Evolutionary conservation across 1,140 invertebrate genomes (phyloP).

Genomic region (Semibalanus balanoides): DNA sequence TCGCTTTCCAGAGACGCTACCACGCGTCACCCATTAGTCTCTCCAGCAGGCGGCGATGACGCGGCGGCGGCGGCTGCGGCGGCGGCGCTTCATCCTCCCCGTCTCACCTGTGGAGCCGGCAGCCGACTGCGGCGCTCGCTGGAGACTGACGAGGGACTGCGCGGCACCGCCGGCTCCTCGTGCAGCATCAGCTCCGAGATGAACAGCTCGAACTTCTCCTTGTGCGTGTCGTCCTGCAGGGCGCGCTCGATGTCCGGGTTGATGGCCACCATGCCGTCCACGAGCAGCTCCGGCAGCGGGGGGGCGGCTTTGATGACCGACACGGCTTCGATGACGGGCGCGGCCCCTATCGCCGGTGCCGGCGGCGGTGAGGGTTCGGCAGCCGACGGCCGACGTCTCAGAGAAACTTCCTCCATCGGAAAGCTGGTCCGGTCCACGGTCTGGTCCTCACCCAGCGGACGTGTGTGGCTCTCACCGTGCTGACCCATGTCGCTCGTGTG

Average conservation of each 20-base stretch:
- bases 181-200: neutral
- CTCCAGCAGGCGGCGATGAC: too few relatives aligned
- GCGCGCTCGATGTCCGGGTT: neutral
- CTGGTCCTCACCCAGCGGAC: neutral
- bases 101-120: neutral
- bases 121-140: neutral
- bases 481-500: neutral
- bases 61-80: too few relatives aligned
- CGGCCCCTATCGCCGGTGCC: too few relatives aligned
- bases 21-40: too few relatives aligned
- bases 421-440: too few relatives aligned
- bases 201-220: neutral
- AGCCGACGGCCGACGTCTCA: too few relatives aligned
- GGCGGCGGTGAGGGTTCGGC: too few relatives aligned
- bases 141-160: too few relatives aligned
- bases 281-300: too few relatives aligned
- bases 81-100: too few relatives aligned
- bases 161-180: neutral
- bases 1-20: too few relatives aligned
- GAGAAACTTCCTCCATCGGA: too few relatives aligned
- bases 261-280: neutral
- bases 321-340: neutral
- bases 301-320: neutral
- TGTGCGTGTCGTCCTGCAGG: neutral
- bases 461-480: neutral